Conservation (phyloP, 64 coral and sea anemone species). For the Montipora efflorescens region DNA sequence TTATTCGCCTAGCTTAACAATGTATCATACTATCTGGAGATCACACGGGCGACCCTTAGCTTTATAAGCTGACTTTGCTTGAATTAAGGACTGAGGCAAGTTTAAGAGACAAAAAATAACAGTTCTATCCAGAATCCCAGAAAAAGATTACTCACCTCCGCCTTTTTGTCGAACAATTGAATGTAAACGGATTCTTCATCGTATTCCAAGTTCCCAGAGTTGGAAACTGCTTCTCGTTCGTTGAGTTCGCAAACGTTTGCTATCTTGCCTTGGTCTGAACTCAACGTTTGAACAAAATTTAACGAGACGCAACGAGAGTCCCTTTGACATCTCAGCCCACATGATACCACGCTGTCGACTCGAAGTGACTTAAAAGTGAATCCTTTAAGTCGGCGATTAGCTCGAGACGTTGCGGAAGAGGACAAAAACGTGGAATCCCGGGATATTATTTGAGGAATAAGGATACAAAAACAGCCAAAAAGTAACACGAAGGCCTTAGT, state of each 20-base stretch:
- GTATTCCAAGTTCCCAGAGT: background rate
- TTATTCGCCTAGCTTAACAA: too few species aligned
- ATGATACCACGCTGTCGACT: background rate
- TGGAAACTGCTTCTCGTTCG: background rate
- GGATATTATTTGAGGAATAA: background rate
- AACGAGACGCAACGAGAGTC: background rate
- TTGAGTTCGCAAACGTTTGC: background rate
- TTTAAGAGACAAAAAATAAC: too few species aligned
- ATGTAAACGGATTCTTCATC: background rate
- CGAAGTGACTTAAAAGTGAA: background rate
- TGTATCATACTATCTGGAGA: too few species aligned
- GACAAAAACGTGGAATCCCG: background rate
- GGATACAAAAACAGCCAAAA: background rate
- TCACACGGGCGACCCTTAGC: too few species aligned
- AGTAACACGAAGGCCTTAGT: background rate
- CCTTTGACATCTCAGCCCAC: conserved; percentile 1
- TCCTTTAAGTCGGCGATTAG: background rate
- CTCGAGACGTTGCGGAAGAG: background rate
- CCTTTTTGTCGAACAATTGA: background rate
- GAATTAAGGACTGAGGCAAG: too few species aligned
- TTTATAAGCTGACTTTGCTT: too few species aligned
- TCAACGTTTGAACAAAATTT: background rate
- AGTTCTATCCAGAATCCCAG: too few species aligned
- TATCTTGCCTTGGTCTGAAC: background rate
- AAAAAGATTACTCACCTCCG: too few species aligned